Conservation (phyloP, 1,140 invertebrate species). For the Atta texana region DNA sequence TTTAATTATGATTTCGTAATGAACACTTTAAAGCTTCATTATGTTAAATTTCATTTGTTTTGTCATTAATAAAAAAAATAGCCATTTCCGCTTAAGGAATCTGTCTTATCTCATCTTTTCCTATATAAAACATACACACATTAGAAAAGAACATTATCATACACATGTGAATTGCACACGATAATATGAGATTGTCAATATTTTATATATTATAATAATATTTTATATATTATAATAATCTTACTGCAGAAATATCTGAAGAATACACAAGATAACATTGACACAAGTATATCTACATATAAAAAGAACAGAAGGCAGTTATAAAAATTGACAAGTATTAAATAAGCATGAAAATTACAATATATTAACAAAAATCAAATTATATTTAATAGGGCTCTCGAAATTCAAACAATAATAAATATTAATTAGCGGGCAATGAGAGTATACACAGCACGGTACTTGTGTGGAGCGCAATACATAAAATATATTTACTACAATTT, state of each 20-base stretch:
- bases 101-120: not conserved
- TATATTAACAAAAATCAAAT: not conserved
- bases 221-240: constrained; percentile 37
- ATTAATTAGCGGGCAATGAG: too few species aligned
- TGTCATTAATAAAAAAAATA: too few species aligned
- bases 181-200: constrained; percentile 42
- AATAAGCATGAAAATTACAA: not conserved
- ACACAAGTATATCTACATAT: constrained; percentile 5
- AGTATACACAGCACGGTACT: too few species aligned
- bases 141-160: constrained; percentile 25
- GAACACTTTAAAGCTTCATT: too few species aligned
- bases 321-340: constrained; percentile 17
- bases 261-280: constrained; percentile 21
- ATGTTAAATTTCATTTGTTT: too few species aligned
- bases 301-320: constrained; percentile 5
- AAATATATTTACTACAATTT: too few species aligned
- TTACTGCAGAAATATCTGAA: constrained; percentile 34
- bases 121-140: constrained; percentile 35
- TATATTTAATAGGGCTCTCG: too few species aligned
- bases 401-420: too few species aligned
- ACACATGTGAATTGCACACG: not conserved
- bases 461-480: too few species aligned
- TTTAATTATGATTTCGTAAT: too few species aligned
- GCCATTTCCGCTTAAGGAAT: too few species aligned
- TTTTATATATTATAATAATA: constrained; percentile 37